Conservation (phyloP, 2,888 invertebrate genomes). For the Stenolophus ochropezus region DNA sequence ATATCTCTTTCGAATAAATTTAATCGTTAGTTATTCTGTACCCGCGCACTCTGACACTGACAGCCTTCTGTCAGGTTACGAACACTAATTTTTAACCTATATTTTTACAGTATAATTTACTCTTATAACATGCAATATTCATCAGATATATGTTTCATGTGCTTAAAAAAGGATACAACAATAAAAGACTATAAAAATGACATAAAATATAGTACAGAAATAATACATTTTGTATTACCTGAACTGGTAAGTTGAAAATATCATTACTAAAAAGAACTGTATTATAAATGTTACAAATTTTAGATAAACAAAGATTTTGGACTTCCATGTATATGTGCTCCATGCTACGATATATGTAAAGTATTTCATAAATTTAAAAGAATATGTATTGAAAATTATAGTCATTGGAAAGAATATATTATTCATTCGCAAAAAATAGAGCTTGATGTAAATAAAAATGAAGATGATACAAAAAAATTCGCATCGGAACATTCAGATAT, state of each 20-base stretch:
- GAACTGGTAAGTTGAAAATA: not conserved
- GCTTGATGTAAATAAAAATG: not conserved
- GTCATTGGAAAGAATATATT: not conserved
- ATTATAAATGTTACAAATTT: not conserved
- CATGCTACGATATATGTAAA: not conserved
- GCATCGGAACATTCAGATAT: not conserved
- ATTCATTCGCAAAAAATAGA: no score
- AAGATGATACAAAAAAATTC: not conserved
- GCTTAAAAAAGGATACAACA: not conserved
- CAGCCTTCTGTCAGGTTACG: no score
- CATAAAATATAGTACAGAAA: not conserved
- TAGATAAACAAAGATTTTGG: not conserved
- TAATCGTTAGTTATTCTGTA: no score
- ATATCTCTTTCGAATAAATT: no score
- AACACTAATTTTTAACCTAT: no score
- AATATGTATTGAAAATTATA: not conserved
- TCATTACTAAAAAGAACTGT: not conserved
- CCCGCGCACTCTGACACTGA: no score
- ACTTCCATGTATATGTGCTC: not conserved
- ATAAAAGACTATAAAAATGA: not conserved
- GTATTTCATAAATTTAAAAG: not conserved
- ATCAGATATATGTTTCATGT: not conserved
- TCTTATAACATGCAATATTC: not conserved
- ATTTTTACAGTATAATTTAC: conserved; percentile 4
- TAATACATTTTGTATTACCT: not conserved